phyloP scores from a whole-genome alignment of 2,113 vertebrate genomes.

The Tenrec ecaudatus region DNA sequence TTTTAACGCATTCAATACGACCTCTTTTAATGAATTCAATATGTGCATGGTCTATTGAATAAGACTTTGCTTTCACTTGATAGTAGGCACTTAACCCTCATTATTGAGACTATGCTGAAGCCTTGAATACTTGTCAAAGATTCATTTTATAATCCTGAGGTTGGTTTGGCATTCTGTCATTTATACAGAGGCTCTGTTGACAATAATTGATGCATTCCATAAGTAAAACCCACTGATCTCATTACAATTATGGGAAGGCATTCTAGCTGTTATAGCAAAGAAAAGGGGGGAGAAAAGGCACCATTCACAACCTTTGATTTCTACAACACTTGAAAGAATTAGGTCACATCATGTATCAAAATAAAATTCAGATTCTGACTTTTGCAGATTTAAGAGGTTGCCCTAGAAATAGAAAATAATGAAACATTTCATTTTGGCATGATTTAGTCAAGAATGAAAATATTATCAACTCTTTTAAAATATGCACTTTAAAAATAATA shows the following conservation, averaged over 20 bases:
- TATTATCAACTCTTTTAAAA: constrained; percentile 35
- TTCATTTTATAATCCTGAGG: constrained; percentile 86
- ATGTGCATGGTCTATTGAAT: constrained; percentile 83
- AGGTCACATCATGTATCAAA: constrained; percentile 75
- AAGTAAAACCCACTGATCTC: constrained; percentile 84
- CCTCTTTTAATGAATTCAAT: constrained; percentile 82
- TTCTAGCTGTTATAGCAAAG: constrained; percentile 77
- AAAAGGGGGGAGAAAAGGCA: background rate
- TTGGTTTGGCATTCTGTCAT: constrained; percentile 83
- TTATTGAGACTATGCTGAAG: constrained; percentile 85
- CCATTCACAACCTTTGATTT: constrained; percentile 57
- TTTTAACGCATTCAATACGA: constrained; percentile 74
- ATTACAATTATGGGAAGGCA: constrained; percentile 83
- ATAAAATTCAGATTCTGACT: constrained; percentile 73
- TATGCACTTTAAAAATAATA: constrained; percentile 31
- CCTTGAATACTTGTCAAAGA: constrained; percentile 86
- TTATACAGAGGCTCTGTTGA: constrained; percentile 82
- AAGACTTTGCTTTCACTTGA: constrained; percentile 86
- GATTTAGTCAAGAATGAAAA: constrained; percentile 69
- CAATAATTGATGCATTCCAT: constrained; percentile 87
- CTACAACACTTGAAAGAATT: constrained; percentile 65
- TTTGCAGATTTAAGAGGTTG: constrained; percentile 73
- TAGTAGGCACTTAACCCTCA: constrained; percentile 85
- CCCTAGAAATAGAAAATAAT: constrained; percentile 69
- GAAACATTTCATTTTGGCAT: constrained; percentile 43